Evolutionary conservation across 2,888 invertebrate genomes (phyloP), one percentile per base, ranked within the genome.

Genomic region (Ashinkailepas kermadecensis): DNA sequence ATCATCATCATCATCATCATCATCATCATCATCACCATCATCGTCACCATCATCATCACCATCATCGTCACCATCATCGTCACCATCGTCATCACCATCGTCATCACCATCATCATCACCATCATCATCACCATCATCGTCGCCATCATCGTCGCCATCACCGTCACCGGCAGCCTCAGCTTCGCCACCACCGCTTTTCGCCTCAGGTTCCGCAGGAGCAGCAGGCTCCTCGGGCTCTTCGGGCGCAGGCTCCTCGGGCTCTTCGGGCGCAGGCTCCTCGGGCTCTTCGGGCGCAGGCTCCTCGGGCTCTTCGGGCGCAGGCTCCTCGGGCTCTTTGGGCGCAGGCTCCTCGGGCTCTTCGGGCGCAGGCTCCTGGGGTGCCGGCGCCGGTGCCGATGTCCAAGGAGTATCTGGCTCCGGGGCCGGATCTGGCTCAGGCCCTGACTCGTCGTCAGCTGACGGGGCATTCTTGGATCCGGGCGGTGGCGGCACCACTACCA

Each of bases 21-120:
- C 39, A 7, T 74, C 74, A 74, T 74, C 74, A 39, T 74, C 74
- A 74, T 74, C 74, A 74, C 18, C 74, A 74, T 74, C 74, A 74
- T 74, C 74, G 1, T 74, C 74, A 3, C 18, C 3, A 74, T 74
- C 74, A 7, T 74, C 74, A 18, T 74, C 74, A 74, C 7, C 74
- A 74, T 74, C 74, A 7, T 74, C 74, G 7, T 74, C 3, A 74
- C 18, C 74, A 74, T 74, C 74, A 74, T 74, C 74, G 7, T 74
- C 25, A 7, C 6, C 25, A 7, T 74, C 39, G 7, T 7, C 25
- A 39, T 39, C 74, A 74, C 7, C 74, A 74, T 74, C 74, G 7
- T 6, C 74, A 74, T 74, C 25, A 7, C 6, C 25, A 7, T 74
- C 39, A 74, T 7, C 25, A 39, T 39, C 74, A 74, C 7, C 74